Base-by-base conservation (phyloP, 2,888 invertebrate genomes). In the Frankliniella intonsa region DNA sequence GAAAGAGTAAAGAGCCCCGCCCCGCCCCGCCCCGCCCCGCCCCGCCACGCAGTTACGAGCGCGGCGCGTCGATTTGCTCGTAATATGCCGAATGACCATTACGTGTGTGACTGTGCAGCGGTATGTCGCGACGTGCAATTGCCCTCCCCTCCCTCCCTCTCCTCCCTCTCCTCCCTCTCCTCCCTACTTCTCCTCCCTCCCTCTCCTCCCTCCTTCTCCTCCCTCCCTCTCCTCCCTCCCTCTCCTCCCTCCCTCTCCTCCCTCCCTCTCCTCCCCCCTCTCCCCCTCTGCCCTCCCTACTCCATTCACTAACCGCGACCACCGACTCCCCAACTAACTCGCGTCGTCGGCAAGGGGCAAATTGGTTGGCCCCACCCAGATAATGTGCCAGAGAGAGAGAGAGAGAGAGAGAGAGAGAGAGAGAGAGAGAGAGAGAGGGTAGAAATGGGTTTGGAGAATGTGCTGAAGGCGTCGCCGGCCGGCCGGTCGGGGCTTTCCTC, bases 341-440 rank as follows among this genome's bases (percentile, higher is more conserved):
- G 38, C 38, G 38, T 38, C 38, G 38, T 38, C 38, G 38, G 38
- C 38, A 38, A 38, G 38, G 38, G 38, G 38, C 38, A 38, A 38
- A 38, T 38, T 38, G 38, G 38, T 38, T 38, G 38, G 38, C 38
- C 38, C 38, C 38, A 38, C 38, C 38, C 38, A 38, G 38, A 38
- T 38, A 38, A 38, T 38, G 38, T 62, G 62, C 62, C 62, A 55
- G 55, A 55, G 55, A 5, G 14, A 8, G 55, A 55, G 55, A 55
- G 55, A 17, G 55, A 55, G 55, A 55, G 65, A 65, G 65, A n/a
- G n/a, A 65, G n/a, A 65, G 65, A 65, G 65, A 65, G 65, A n/a
- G 65, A 10, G 65, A n/a, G 65, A 65, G 65, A 65, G 65, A 65
- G n/a, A 22, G 69, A n/a, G 69, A n/a, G 69, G 11, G 69, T 0